Conservation (phyloP, 2,888 invertebrate species). For the Gibbula magus region DNA sequence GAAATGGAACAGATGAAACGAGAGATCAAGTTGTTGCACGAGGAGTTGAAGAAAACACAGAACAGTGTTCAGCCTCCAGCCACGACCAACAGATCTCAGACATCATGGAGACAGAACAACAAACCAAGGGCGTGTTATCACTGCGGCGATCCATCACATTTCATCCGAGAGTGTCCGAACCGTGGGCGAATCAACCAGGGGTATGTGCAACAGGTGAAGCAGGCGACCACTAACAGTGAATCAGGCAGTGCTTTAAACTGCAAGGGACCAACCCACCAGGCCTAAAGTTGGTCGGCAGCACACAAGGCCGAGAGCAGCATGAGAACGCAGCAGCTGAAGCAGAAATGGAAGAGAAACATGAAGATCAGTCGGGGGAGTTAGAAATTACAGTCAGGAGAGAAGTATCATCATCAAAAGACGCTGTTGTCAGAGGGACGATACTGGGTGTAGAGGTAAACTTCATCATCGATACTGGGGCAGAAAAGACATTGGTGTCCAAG, state of each 20-base stretch:
- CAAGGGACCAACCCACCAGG: too few species aligned
- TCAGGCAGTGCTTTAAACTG: too few species aligned
- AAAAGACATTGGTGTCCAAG: slow-evolving; percentile 12
- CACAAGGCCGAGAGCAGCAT: background rate
- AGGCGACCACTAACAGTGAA: background rate
- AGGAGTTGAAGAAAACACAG: background rate
- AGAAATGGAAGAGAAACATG: background rate
- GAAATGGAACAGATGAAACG: background rate
- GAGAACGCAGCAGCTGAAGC: background rate
- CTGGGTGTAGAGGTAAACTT: slow-evolving; percentile 20
- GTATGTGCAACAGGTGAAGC: background rate
- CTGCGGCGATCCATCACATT: slow-evolving; percentile 29
- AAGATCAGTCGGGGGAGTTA: background rate
- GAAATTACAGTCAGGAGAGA: background rate
- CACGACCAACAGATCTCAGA: background rate
- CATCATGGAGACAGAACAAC: background rate
- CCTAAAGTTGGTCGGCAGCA: too few species aligned
- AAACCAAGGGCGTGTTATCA: slow-evolving; percentile 19
- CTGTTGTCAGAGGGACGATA: slow-evolving; percentile 18
- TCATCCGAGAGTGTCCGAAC: slow-evolving; percentile 18
- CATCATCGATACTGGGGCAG: slow-evolving; percentile 22
- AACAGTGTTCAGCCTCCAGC: background rate
- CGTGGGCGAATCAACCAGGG: background rate
- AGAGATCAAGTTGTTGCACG: background rate
- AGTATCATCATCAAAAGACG: background rate